Conservation (phyloP, 2,113 vertebrate genomes). For the Xiphophorus maculatus region DNA sequence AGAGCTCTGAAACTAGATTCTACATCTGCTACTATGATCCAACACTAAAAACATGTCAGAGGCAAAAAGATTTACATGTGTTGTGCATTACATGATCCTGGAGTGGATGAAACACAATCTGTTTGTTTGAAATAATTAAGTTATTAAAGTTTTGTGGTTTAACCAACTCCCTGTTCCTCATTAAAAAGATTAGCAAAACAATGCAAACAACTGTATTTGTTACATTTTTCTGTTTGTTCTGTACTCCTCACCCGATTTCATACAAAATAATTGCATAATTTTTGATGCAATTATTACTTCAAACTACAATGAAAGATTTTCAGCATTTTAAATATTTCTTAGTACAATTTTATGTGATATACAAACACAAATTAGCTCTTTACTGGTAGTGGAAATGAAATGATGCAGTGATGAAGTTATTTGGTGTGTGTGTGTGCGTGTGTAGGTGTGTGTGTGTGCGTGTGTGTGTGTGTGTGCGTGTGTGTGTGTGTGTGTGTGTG, state of each 20-base stretch:
- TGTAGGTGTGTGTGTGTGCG: too few species aligned
- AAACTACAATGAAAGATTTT: not conserved
- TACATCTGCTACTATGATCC: not conserved
- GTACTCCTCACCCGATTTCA: not conserved
- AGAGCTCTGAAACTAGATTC: not conserved
- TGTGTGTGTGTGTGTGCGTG: too few species aligned
- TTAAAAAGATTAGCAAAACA: not conserved
- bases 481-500: too few species aligned
- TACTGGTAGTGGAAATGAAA: too few species aligned
- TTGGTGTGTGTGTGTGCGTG: too few species aligned
- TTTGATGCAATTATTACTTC: not conserved
- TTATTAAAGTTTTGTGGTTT: not conserved
- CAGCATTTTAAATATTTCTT: slow-evolving; percentile 2
- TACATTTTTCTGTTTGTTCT: not conserved
- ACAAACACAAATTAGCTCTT: too few species aligned
- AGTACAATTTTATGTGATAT: too few species aligned
- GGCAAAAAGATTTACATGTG: not conserved
- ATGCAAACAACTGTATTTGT: not conserved
- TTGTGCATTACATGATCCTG: not conserved
- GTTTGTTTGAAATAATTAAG: not conserved
- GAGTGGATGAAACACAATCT: not conserved
- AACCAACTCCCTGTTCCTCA: not conserved
- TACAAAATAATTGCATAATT: not conserved
- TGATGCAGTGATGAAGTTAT: too few species aligned
- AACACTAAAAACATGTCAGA: not conserved